Percentiles rank a stretch among this genome's conserved stretches.
Evolutionary conservation across 1,140 invertebrate species (phyloP).

Genomic region (Gryon sp.): DNA sequence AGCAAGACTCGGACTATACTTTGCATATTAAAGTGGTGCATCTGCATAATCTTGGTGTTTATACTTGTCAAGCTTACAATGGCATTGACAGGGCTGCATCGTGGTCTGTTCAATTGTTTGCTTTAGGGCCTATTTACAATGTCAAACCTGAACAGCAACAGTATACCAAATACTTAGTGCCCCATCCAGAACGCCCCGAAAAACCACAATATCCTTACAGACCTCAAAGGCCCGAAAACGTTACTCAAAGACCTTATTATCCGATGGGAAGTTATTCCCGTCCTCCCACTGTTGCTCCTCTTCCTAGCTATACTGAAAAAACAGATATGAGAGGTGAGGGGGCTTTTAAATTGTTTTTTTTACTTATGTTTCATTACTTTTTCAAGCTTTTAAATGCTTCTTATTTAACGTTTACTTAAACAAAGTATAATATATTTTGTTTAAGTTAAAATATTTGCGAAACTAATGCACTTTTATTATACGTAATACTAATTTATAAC

Average conservation of each 20-base stretch:
- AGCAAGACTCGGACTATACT: conserved; percentile 86
- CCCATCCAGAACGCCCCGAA: conserved; percentile 72
- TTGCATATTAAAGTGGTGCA: conserved; percentile 86
- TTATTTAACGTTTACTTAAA: too few relatives aligned
- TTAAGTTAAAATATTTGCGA: too few relatives aligned
- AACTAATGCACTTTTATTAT: too few relatives aligned
- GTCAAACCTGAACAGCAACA: conserved; percentile 78
- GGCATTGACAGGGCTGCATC: conserved; percentile 87
- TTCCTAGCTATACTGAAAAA: conserved; percentile 48
- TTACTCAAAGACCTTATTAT: conserved; percentile 64
- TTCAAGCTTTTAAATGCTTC: background rate
- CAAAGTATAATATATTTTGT: too few relatives aligned
- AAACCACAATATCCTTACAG: conserved; percentile 78
- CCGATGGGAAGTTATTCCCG: conserved; percentile 43
- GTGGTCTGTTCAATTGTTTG: conserved; percentile 86
- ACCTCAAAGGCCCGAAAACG: conserved; percentile 71
- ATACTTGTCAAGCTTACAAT: conserved; percentile 93
- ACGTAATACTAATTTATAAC: too few relatives aligned
- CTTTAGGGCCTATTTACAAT: conserved; percentile 82
- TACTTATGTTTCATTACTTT: background rate
- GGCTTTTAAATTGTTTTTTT: conserved; percentile 3
- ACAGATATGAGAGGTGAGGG: conserved; percentile 69
- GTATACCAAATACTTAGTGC: conserved; percentile 81
- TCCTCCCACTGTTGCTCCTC: conserved; percentile 66
- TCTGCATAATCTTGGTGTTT: conserved; percentile 87